Evolutionary conservation across 1,140 invertebrate species (phyloP).

Genomic region (Himalopsyche phryganea): DNA sequence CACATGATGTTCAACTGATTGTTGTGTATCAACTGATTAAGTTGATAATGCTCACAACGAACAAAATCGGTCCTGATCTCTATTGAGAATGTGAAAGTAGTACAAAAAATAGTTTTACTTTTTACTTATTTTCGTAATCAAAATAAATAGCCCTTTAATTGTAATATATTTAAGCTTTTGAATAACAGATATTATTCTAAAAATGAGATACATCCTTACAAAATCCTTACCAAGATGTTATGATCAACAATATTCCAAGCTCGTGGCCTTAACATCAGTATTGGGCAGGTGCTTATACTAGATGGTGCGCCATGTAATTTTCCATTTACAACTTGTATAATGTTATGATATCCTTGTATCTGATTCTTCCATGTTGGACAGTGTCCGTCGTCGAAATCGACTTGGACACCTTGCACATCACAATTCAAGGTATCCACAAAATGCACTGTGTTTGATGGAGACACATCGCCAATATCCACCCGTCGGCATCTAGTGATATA

Average conservation of each 20-base stretch:
- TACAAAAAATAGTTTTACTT: no score
- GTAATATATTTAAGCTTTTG: no score
- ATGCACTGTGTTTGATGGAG: conserved; percentile 54
- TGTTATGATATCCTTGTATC: conserved; percentile 61
- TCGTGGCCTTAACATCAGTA: conserved; percentile 66
- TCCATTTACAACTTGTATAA: conserved; percentile 56
- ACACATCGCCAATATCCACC: conserved; percentile 60
- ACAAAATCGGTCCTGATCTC: no score
- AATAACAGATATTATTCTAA: no score
- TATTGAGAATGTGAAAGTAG: no score
- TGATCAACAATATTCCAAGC: conserved; percentile 75
- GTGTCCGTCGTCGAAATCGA: conserved; percentile 71
- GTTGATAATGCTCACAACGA: no score
- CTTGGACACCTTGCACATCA: conserved; percentile 57
- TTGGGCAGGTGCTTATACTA: conserved; percentile 51
- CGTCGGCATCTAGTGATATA: conserved; percentile 46
- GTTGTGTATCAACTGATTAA: no score
- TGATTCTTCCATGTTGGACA: conserved; percentile 71
- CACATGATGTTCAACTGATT: no score
- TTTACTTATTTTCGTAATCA: no score
- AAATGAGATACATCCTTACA: no score
- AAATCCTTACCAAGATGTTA: conserved; percentile 59
- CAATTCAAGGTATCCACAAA: conserved; percentile 53
- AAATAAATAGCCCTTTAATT: no score
- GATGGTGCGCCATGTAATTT: conserved; percentile 51